Evolutionary conservation across 2,888 invertebrate genomes (phyloP).

Genomic region (Trichopria drosophilae): DNA sequence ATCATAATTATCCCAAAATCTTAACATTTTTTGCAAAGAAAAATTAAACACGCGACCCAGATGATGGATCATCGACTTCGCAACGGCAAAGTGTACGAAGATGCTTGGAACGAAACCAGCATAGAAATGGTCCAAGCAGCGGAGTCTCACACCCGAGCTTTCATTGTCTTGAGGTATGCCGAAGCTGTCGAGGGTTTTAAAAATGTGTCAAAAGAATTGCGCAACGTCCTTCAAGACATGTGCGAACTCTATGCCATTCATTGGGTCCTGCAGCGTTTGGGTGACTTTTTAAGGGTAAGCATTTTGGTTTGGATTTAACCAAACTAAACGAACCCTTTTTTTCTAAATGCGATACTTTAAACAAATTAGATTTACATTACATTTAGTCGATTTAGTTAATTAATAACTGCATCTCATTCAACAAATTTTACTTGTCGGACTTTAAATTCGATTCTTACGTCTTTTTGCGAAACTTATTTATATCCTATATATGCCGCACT

Average conservation of each 20-base stretch:
- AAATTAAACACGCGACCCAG: slow-evolving; percentile 71
- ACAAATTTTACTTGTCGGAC: too few species aligned
- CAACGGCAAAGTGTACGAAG: slow-evolving; percentile 70
- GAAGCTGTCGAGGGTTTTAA: slow-evolving; percentile 62
- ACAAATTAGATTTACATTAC: too few species aligned
- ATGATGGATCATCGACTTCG: slow-evolving; percentile 72
- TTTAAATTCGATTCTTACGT: too few species aligned
- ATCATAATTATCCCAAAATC: too few species aligned
- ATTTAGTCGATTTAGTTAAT: too few species aligned
- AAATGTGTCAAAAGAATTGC: slow-evolving; percentile 66
- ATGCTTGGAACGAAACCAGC: slow-evolving; percentile 86
- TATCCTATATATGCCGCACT: too few species aligned
- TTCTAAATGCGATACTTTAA: too few species aligned
- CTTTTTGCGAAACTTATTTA: too few species aligned
- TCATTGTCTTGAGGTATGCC: slow-evolving; percentile 74
- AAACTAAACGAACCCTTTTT: too few species aligned
- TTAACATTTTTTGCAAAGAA: slow-evolving; percentile 64
- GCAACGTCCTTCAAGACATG: slow-evolving; percentile 68
- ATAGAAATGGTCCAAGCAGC: slow-evolving; percentile 82
- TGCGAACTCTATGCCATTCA: slow-evolving; percentile 79
- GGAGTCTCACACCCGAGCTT: slow-evolving; percentile 84
- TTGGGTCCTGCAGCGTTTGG: slow-evolving; percentile 74
- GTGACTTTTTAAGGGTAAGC: slow-evolving; percentile 79
- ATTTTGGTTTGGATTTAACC: too few species aligned
- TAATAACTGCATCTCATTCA: too few species aligned